These are phyloP conservation scores for Gallinago paraguaiae DNA, from an alignment of 2,113 vertebrate species.

Conservation along the genomic window DNA sequence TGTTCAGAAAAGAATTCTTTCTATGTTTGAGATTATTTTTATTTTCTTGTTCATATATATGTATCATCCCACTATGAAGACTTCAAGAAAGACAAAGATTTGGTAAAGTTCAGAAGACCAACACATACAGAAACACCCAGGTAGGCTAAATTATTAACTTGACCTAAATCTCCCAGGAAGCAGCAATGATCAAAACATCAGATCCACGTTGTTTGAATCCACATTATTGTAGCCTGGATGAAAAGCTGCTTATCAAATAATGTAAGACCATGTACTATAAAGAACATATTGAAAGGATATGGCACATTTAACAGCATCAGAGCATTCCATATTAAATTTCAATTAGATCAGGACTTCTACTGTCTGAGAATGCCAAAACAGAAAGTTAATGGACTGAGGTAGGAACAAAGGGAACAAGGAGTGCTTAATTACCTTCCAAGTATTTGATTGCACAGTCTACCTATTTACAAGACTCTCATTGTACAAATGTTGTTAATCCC, in stretches of 20 bases:
- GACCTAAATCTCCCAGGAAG: slow-evolving; percentile 8
- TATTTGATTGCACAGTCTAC: slow-evolving; percentile 7
- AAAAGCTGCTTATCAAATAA: slow-evolving; percentile 17
- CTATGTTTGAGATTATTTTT: neutral
- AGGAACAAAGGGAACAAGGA: slow-evolving; percentile 73
- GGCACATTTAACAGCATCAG: slow-evolving; percentile 76
- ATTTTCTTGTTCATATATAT: neutral
- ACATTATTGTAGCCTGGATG: neutral
- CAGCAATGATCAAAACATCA: slow-evolving; percentile 30
- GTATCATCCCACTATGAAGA: neutral
- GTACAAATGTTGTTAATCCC: neutral
- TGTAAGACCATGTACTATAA: neutral
- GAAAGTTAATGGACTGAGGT: slow-evolving; percentile 63
- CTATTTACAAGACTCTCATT: neutral
- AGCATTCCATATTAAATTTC: slow-evolving; percentile 77
- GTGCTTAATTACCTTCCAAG: slow-evolving; percentile 58
- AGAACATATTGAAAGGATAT: slow-evolving; percentile 51
- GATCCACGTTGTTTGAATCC: neutral
- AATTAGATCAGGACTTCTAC: slow-evolving; percentile 72
- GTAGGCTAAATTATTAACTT: slow-evolving; percentile 50
- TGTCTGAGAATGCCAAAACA: slow-evolving; percentile 56
- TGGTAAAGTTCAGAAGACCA: neutral
- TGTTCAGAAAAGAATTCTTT: neutral
- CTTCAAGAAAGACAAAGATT: slow-evolving; percentile 1
- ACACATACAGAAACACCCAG: neutral